Evolutionary conservation across 1,140 invertebrate species (phyloP), one percentile per base, ranked within the genome.

Genomic region (Chironomus striatipennis): DNA sequence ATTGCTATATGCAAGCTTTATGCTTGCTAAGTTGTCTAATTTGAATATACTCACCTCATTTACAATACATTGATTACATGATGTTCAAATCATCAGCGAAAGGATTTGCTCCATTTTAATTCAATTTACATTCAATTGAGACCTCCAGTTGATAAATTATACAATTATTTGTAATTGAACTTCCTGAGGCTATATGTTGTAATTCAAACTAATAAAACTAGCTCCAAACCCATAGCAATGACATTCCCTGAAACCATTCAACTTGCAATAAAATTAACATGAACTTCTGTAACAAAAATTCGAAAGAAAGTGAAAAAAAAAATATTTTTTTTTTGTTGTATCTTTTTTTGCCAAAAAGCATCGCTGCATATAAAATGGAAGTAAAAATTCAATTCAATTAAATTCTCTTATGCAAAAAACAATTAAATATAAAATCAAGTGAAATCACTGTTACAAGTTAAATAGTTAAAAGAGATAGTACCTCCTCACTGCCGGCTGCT

Each of bases 171-270:
- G 1, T 34, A 34, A 34, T 34, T 34, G 24, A 34, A 34, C 24
- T 34, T 34, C 24, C 24, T 34, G 24, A 34, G 24, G 24, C 24
- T 34, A 34, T 57, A n/a, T 57, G 9, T 57, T 57, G 47, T 57
- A n/a, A 57, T n/a, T 57, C 47, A 57, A 57, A 57, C 47, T 57
- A 57, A 57, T 57, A 57, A 57, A 57, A 57, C n/a, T n/a, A n/a
- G 7, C n/a, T 2, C 7, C 2, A 57, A 2, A 57, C 9, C 1
- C 7, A 57, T 2, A n/a, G 9, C 9, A 57, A 2, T 57, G n/a
- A 57, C 47, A 57, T 57, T 57, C 24, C 24, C 24, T 34, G 24
- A 34, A 34, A 34, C 24, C 24, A 34, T 34, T 34, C 24, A 34
- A 34, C 24, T 34, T 34, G 24, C 24, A 34, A 34, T 34, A 34